Conservation (phyloP, 2,113 vertebrate species). For the Strigops habroptila region DNA sequence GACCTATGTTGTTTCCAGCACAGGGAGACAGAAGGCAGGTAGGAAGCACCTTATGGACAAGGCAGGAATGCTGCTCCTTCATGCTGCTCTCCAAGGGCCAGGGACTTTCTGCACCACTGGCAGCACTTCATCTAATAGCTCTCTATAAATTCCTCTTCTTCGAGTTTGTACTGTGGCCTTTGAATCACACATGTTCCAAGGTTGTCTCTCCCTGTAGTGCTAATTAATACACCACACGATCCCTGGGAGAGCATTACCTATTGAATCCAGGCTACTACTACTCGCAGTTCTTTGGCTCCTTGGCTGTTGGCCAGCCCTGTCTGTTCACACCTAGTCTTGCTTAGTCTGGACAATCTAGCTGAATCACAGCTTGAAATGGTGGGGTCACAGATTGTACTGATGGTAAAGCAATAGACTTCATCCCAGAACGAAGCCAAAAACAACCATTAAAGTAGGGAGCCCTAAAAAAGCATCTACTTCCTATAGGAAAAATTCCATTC, state of each 20-base stretch:
- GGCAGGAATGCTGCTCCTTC: background rate
- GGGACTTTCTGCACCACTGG: background rate
- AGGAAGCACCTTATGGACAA: background rate
- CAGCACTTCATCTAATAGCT: background rate
- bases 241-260: background rate
- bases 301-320: background rate
- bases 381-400: background rate
- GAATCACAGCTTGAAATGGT: background rate
- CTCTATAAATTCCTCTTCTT: background rate
- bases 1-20: background rate
- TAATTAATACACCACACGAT: background rate
- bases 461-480: background rate
- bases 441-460: background rate
- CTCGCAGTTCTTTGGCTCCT: background rate
- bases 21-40: background rate
- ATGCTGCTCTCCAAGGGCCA: accelerated
- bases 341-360: background rate
- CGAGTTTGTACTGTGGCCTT: background rate
- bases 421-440: background rate
- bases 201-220: background rate
- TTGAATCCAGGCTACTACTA: background rate
- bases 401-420: background rate
- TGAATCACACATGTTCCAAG: background rate
- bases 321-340: background rate
- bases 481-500: background rate